Evolutionary conservation across 2,888 invertebrate species (phyloP).

Genomic region (Silvanus unidentatus): DNA sequence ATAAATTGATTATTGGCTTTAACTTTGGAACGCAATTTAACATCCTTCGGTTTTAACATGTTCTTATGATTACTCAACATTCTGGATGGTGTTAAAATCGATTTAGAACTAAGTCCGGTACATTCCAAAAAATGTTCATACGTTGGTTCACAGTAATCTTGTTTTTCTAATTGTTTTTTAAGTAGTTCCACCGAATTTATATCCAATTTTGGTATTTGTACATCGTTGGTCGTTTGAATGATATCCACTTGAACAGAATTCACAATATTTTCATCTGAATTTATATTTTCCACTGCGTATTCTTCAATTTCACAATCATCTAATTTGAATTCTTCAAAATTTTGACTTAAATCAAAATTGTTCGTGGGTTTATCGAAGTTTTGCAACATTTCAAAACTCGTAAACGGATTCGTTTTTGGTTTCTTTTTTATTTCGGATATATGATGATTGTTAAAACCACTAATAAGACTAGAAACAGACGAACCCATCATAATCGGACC

Average conservation of each 20-base stretch:
- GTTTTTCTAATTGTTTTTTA: conserved; percentile 39
- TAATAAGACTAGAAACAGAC: conserved; percentile 53
- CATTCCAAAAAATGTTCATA: conserved; percentile 75
- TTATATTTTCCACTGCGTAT: conserved; percentile 31
- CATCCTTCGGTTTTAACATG: conserved; percentile 70
- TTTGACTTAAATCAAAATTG: conserved; percentile 65
- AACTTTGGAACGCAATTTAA: conserved; percentile 67
- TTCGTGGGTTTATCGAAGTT: conserved; percentile 42
- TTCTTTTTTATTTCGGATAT: conserved; percentile 53
- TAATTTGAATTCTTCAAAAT: conserved; percentile 74
- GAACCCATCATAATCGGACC: conserved; percentile 58
- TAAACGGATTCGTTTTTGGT: conserved; percentile 34
- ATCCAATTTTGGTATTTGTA: conserved; percentile 31
- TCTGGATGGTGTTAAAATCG: conserved; percentile 62
- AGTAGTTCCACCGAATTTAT: conserved; percentile 35
- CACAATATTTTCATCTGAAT: conserved; percentile 12
- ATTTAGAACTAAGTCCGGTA: conserved; percentile 74
- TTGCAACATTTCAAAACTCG: conserved; percentile 44
- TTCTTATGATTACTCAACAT: conserved; percentile 68
- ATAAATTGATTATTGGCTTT: conserved; percentile 49
- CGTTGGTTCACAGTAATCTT: conserved; percentile 47
- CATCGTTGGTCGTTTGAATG: conserved; percentile 32
- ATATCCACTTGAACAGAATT: conserved; percentile 32
- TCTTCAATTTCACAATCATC: conserved; percentile 62
- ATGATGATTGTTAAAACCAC: conserved; percentile 46